Evolutionary conservation across 2,888 invertebrate species (phyloP), one percentile per base, ranked within the genome.

Genomic region (Portevinia maculata): DNA sequence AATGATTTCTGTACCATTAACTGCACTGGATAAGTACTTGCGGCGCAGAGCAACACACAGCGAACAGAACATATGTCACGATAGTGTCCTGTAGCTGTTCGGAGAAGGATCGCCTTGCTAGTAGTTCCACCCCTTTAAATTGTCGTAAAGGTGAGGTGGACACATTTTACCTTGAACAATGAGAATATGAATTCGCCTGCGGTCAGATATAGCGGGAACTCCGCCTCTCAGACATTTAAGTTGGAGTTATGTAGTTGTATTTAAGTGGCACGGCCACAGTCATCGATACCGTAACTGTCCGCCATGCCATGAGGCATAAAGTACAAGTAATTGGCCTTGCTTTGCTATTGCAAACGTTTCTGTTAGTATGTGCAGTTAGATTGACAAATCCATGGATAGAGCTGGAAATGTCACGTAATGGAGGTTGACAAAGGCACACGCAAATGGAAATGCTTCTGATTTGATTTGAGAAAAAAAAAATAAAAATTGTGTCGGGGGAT

Each of bases 1-100:
- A 83, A 83, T 73, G 71, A 83, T 83, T 83, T 83, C 67, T 55
- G 21, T 83, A 60, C 83, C 71, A 78, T 83, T 83, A 83, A 83
- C 78, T 78, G 73, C 78, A 46, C 19, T 75, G 64, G 81, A 81
- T 81, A 74, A 70, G 75, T 52, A 59, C 60, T 57, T 17, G 39
- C 21, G 34, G 1, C n/a, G 30, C 19, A 48, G 50, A 9, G 41
- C 41, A 44, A 46, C 21, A 15, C 19, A 15, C 19, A 21, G 11
- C 11, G 46, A 44, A 67, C 44, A 17, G 11, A 70, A 69, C 81
- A 75, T 76, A 70, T 81, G 81, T 75, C 75, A 75, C 75, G 70
- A 52, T 37, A 70, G 64, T 81, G 81, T 81, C 81, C 75, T 65
- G 65, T 59, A 21, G 44, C 53, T 15, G 44, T 59, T 24, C 67